Percentiles rank a stretch among this genome's conserved stretches.
phyloP scores from a whole-genome alignment of 92 coral and sea anemone species.

The Siderastrea siderea region DNA sequence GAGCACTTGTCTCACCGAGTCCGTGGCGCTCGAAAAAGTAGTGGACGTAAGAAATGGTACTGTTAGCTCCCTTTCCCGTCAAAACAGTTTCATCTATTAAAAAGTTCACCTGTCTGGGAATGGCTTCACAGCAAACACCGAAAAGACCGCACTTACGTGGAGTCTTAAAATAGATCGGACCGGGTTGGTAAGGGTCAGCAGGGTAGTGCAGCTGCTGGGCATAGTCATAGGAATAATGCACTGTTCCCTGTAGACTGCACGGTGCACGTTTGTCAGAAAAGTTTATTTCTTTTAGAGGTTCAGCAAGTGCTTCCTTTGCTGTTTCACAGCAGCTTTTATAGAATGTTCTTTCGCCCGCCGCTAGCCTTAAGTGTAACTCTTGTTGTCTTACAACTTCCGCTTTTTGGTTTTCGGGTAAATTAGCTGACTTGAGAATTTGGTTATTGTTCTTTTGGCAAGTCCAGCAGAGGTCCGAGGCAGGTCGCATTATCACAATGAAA shows the following conservation, averaged over 20 bases:
- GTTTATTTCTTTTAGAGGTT: conserved; percentile 19
- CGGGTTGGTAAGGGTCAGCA: conserved; percentile 61
- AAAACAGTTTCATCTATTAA: too few species aligned
- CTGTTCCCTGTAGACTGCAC: conserved; percentile 37
- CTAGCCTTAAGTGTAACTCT: conserved; percentile 34
- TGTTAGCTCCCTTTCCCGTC: too few species aligned
- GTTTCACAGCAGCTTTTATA: conserved; percentile 38
- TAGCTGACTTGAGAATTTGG: conserved; percentile 27
- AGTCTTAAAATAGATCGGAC: conserved; percentile 66
- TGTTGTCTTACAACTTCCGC: conserved; percentile 39
- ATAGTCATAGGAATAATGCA: conserved; percentile 73
- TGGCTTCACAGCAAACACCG: too few species aligned
- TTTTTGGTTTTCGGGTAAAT: conserved; percentile 47
- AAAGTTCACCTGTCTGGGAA: too few species aligned
- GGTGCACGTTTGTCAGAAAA: conserved; percentile 26
- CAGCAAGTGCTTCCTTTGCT: not conserved
- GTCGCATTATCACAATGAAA: conserved; percentile 42
- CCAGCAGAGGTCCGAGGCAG: too few species aligned
- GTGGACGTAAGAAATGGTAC: too few species aligned
- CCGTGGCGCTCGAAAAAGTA: too few species aligned
- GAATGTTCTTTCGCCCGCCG: conserved; percentile 43
- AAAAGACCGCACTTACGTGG: conserved; percentile 62
- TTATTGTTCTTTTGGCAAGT: conserved; percentile 52
- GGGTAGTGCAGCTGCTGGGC: conserved; percentile 75
- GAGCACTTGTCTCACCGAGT: too few species aligned